phyloP scores from a whole-genome alignment of 2,113 vertebrate genomes.

The Pyrgilauda ruficollis region DNA sequence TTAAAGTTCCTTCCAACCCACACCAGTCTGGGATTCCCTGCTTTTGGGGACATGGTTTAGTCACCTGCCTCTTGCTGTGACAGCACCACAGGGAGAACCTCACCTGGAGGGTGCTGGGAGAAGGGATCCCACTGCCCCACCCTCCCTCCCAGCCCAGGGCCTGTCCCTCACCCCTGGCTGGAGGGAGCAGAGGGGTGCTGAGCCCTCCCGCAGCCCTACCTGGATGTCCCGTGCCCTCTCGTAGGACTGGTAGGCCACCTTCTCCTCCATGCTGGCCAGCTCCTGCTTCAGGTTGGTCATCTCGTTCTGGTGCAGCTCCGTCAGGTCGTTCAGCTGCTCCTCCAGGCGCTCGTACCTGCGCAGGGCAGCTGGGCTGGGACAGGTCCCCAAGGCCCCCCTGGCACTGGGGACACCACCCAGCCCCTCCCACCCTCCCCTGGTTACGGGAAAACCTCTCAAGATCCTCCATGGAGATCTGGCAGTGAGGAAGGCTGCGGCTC shows the following conservation, averaged over 20 bases:
- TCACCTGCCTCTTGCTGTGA: background rate
- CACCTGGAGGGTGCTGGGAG: background rate
- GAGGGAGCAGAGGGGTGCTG: background rate
- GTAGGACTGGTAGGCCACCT: constrained; percentile 98
- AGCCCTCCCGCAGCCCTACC: constrained; percentile 65
- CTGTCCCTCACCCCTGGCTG: fast-evolving
- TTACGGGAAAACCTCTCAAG: background rate
- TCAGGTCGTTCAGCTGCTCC: constrained; percentile 96
- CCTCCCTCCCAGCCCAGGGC: background rate
- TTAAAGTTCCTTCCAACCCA: background rate
- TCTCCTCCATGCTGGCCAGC: constrained; percentile 98
- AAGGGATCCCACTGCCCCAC: background rate
- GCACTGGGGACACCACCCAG: fast-evolving
- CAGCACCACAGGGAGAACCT: background rate
- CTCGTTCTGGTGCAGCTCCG: constrained; percentile 97
- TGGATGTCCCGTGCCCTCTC: constrained; percentile 97
- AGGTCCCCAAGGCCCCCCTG: fast-evolving
- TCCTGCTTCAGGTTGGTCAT: constrained; percentile 99
- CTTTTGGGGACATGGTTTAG: background rate
- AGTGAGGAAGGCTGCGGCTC: background rate
- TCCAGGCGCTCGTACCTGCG: constrained; percentile 93
- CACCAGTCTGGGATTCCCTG: background rate
- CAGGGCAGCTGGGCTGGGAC: background rate
- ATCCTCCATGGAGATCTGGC: background rate
- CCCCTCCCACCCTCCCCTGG: background rate